A percentile compares a stretch with the other conserved stretches of the same genome.
Conservation (phyloP, 2,888 invertebrate species). For the Harpalus rubripes region DNA sequence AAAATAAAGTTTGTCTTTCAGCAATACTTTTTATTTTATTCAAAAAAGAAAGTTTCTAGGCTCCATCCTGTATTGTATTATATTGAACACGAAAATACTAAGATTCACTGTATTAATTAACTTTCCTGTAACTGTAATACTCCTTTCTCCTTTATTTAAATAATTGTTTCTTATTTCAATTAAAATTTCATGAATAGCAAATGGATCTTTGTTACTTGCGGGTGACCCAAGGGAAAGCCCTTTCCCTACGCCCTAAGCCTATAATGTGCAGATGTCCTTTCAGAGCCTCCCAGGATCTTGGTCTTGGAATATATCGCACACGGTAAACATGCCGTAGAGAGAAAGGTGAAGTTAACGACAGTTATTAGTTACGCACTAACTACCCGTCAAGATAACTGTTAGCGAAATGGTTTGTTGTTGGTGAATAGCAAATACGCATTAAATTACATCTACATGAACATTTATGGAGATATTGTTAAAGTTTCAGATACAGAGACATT, state of each 20-base stretch:
- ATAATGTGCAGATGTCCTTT: slow-evolving; percentile 16
- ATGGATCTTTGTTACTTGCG: neutral
- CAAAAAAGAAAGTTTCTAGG: no score
- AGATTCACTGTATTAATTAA: no score
- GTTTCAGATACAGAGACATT: neutral
- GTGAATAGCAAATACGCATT: neutral
- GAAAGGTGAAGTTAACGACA: neutral
- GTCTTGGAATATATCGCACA: slow-evolving; percentile 5
- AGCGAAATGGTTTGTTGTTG: slow-evolving; percentile 18
- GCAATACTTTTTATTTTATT: no score
- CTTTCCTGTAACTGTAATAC: no score
- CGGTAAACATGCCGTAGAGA: neutral
- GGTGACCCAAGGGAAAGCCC: neutral
- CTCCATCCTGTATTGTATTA: no score
- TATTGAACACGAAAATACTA: no score
- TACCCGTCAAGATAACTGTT: slow-evolving; percentile 7
- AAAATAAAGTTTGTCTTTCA: no score
- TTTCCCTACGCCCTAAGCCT: neutral
- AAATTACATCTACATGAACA: neutral
- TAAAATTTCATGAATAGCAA: neutral
- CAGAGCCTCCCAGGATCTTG: neutral
- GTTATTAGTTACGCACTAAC: slow-evolving; percentile 21
- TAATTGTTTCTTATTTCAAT: slow-evolving; percentile 7
- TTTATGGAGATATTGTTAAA: neutral
- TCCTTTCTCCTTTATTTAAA: neutral